These are phyloP conservation scores for Prietella phreatophila DNA, from an alignment of 2,113 vertebrate species.

Conservation along the genomic window DNA sequence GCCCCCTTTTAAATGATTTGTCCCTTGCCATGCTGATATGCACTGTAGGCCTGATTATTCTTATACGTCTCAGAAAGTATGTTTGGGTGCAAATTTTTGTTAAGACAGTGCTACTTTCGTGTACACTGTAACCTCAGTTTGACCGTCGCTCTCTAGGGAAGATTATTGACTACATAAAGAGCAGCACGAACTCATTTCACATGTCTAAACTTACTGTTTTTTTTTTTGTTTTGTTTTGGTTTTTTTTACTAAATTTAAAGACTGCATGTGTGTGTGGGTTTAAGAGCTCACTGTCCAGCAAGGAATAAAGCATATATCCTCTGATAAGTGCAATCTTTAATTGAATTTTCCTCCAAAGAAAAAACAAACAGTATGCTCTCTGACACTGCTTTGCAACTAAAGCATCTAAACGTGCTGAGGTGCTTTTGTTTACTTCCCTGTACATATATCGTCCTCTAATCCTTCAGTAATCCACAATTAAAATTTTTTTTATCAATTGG, in stretches of 20 bases:
- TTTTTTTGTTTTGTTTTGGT: no score
- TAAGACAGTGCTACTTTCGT: neutral
- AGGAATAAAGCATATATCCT: neutral
- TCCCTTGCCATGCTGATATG: neutral
- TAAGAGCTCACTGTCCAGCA: slow-evolving; percentile 3
- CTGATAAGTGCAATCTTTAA: slow-evolving; percentile 35
- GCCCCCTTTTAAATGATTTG: neutral
- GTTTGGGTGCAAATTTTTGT: neutral
- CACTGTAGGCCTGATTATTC: no score
- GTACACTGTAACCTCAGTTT: neutral
- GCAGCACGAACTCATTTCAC: neutral
- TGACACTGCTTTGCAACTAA: neutral
- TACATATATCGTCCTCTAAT: neutral
- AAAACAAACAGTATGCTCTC: neutral
- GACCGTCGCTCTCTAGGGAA: neutral
- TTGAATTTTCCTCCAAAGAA: neutral
- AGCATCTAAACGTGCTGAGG: neutral
- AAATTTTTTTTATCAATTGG: neutral
- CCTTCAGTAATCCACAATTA: neutral
- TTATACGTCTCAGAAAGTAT: neutral
- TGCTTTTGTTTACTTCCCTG: neutral
- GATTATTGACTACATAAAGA: neutral
- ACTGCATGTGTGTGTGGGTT: slow-evolving; percentile 4
- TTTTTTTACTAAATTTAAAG: neutral
- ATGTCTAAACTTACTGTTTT: neutral